Evolutionary conservation across 2,797 vertebrate genomes (phyloP), one percentile per base, ranked within the genome.

Genomic region (Pangasius larnaudii): DNA sequence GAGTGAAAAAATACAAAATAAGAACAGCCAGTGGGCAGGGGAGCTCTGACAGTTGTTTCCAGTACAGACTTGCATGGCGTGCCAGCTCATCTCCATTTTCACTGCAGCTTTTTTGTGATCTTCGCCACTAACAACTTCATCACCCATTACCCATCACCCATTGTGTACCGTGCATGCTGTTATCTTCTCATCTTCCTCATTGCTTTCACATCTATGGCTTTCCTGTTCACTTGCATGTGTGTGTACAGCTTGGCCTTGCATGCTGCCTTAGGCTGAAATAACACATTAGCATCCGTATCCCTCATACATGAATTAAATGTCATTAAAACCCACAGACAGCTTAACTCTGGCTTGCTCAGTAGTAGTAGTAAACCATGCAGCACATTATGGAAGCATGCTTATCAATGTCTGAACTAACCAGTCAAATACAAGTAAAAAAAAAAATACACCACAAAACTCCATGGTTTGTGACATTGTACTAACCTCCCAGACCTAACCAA

Each of bases 11-110:
- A 59, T 51, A 1, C 11, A 72, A 46, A 30, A 72, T 79, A 67
- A 33, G 56, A 75, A 39, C 59, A 67, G 63, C 56, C n/a, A 65
- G 83, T 85, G 67, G 85, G 86, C 89, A 67, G 63, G 88, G 91
- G 95, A 96, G 94, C 94, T 95, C 95, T 93, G 92, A 94, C 93
- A 56, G 85, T 95, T 96, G 93, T 96, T 95, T 94, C 95, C 94
- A 94, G 91, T 95, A 93, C 93, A 92, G 89, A 92, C 91, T 94
- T 94, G 96, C 97, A 97, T 97, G 96, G 95, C 95, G 94, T 95
- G 93, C 92, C 89, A 93, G 94, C 92, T 84, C 95, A 93, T 95
- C 89, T 90, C 61, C 0, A 84, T 89, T 90, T 89, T 86, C 85
- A 89, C 91, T 53, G 85, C 91, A 90, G 71, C 91, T 79, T 92